Percentiles rank a stretch among this genome's conserved stretches.
Conservation (phyloP, 2,888 invertebrate genomes). For the Linyphia triangularis region DNA sequence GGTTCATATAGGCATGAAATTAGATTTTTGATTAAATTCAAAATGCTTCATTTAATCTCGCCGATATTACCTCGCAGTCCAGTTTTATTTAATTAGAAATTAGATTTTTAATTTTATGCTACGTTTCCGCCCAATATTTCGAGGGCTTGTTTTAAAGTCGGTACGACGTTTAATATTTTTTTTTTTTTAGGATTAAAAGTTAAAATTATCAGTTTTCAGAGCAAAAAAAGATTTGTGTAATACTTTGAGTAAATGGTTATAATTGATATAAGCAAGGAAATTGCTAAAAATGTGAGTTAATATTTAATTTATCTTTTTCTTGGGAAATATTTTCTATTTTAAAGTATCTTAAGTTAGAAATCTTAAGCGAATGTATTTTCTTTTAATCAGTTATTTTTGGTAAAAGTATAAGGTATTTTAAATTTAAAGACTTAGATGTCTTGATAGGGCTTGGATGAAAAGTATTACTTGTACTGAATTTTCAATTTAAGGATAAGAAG, state of each 20-base stretch:
- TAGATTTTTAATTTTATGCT: not conserved
- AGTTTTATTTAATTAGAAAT: slow-evolving; percentile 33
- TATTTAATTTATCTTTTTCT: too few species aligned
- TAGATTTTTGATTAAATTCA: slow-evolving; percentile 55
- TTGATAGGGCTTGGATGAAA: too few species aligned
- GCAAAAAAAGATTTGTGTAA: too few species aligned
- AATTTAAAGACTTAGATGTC: too few species aligned
- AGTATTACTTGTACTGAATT: too few species aligned
- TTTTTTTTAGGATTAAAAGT: not conserved
- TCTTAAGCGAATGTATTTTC: too few species aligned
- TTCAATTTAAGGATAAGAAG: too few species aligned
- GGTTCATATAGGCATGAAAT: slow-evolving; percentile 25
- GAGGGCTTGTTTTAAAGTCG: not conserved
- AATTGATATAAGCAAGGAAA: not conserved
- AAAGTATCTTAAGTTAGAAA: too few species aligned
- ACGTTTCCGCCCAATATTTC: not conserved
- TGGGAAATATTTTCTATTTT: too few species aligned
- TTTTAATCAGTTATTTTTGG: too few species aligned
- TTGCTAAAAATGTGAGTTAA: not conserved
- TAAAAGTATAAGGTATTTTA: too few species aligned
- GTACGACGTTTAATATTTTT: not conserved
- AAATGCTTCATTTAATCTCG: slow-evolving; percentile 34
- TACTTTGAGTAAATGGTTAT: not conserved
- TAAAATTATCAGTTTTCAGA: too few species aligned
- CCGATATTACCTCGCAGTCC: not conserved